Evolutionary conservation across 2,113 vertebrate species (phyloP).

Genomic region (Rattus rattus): DNA sequence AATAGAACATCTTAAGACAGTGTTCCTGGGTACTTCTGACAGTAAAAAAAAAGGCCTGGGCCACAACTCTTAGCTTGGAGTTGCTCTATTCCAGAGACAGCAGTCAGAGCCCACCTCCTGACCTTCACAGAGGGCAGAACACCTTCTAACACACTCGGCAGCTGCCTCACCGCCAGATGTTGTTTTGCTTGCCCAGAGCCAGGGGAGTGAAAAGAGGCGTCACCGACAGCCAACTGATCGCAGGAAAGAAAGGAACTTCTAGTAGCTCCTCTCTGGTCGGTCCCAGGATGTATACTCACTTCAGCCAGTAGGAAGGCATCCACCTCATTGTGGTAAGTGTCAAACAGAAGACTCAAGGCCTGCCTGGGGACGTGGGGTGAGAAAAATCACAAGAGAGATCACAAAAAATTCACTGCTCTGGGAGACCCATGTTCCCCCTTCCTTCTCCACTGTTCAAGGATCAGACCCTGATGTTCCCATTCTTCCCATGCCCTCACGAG

Average conservation of each 20-base stretch:
- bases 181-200: background rate
- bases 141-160: background rate
- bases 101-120: background rate
- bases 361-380: slow-evolving; percentile 87
- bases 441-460: background rate
- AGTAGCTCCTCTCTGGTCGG: background rate
- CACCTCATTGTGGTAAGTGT: slow-evolving; percentile 96
- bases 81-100: background rate
- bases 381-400: slow-evolving; percentile 25
- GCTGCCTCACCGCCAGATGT: background rate
- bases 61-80: background rate
- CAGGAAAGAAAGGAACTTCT: background rate
- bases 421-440: background rate
- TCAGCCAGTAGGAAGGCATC: slow-evolving; percentile 94
- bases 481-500: background rate
- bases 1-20: background rate
- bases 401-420: background rate
- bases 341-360: slow-evolving; percentile 95
- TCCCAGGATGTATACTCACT: slow-evolving; percentile 83
- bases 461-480: background rate
- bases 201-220: background rate
- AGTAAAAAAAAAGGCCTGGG: background rate
- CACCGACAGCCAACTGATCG: no score
- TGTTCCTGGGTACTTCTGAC: background rate
- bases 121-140: background rate